A percentile compares a stretch with the other conserved stretches of the same genome.
phyloP scores from a whole-genome alignment of 2,113 vertebrate genomes.

The Rhea americana region DNA sequence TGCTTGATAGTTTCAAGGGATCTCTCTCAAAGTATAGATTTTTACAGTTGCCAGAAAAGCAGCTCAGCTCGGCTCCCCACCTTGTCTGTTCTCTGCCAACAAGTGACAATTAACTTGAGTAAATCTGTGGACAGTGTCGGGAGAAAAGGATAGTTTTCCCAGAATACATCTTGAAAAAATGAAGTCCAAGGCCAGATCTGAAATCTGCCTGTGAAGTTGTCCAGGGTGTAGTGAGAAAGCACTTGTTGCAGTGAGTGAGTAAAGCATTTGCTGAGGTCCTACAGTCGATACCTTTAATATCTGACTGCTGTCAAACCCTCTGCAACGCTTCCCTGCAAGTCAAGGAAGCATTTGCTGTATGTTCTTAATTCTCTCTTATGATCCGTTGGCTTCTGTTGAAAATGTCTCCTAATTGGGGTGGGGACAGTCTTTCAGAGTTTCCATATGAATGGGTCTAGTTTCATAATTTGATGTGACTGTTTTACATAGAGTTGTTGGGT shows the following conservation, averaged over 20 bases:
- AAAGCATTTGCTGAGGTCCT: background rate
- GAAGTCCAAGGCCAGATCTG: background rate
- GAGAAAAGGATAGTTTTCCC: background rate
- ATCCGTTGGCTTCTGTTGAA: constrained; percentile 13
- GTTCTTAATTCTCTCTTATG: background rate
- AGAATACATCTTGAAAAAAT: background rate
- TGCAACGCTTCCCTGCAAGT: background rate
- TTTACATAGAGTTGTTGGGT: background rate
- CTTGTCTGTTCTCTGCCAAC: background rate
- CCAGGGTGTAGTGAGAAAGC: fast-evolving
- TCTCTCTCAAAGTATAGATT: background rate
- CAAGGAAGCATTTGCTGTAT: background rate
- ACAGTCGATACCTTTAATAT: background rate
- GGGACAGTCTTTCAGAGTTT: background rate
- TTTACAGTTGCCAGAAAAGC: background rate
- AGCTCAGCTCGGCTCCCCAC: background rate
- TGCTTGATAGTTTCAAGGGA: background rate
- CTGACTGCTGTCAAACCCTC: background rate
- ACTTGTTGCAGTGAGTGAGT: background rate
- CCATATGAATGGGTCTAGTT: background rate
- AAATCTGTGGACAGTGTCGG: background rate
- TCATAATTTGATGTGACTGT: background rate
- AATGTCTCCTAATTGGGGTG: background rate
- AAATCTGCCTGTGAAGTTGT: background rate
- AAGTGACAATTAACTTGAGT: background rate